Conservation (phyloP, 2,797 vertebrate genomes). For the Smutsia temminckii region DNA sequence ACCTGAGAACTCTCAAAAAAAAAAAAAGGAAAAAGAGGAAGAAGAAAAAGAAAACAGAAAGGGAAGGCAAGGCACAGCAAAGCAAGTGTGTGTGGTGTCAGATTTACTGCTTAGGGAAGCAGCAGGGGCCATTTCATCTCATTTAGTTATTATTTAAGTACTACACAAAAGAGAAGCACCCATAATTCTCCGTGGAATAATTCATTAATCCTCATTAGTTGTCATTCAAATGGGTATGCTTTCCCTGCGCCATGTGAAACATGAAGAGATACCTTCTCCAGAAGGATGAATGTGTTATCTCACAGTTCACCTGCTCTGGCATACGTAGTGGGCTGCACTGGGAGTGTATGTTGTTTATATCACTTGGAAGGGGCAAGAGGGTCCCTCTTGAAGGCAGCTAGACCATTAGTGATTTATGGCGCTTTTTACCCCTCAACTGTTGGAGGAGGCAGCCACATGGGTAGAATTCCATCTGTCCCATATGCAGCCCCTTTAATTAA, state of each 20-base stretch:
- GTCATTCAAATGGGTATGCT: slow-evolving; percentile 75
- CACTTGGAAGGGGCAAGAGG: slow-evolving; percentile 76
- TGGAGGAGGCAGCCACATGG: slow-evolving; percentile 72
- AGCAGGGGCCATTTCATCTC: slow-evolving; percentile 69
- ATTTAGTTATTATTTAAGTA: slow-evolving; percentile 78
- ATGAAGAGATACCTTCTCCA: slow-evolving; percentile 77
- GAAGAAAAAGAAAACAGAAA: background rate
- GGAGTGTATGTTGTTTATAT: slow-evolving; percentile 79
- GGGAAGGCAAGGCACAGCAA: background rate
- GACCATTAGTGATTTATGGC: slow-evolving; percentile 80
- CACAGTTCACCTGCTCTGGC: slow-evolving; percentile 83
- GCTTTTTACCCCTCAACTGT: slow-evolving; percentile 72
- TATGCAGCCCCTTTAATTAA: slow-evolving; percentile 78
- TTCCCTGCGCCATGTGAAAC: slow-evolving; percentile 77
- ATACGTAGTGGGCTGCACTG: slow-evolving; percentile 77
- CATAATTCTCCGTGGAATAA: slow-evolving; percentile 78
- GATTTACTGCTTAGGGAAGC: background rate
- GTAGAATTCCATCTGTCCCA: slow-evolving; percentile 75
- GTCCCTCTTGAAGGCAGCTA: slow-evolving; percentile 68
- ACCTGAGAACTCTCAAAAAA: background rate
- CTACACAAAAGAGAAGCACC: slow-evolving; percentile 76
- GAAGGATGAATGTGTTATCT: slow-evolving; percentile 82
- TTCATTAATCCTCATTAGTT: slow-evolving; percentile 87
- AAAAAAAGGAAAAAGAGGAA: background rate
- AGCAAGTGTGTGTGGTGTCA: background rate